These are phyloP conservation scores for Zygaena filipendulae DNA, from an alignment of 2,888 invertebrate genomes.

Conservation along the genomic window DNA sequence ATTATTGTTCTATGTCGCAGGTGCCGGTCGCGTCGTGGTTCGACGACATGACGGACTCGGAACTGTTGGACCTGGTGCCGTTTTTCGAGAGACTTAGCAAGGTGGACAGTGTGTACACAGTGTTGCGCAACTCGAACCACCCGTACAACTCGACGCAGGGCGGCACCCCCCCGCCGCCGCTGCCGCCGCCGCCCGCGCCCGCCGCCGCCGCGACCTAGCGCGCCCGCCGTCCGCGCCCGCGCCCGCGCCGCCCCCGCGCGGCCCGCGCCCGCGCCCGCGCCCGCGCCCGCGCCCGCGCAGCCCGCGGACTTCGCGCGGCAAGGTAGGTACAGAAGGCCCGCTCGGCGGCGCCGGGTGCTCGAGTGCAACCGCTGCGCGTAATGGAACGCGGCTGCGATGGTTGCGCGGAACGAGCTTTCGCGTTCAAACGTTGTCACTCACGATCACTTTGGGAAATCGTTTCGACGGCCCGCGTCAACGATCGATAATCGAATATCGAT, in stretches of 20 bases:
- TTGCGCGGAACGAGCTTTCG: no score
- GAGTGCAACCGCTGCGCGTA: slow-evolving; percentile 1
- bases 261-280: slow-evolving; percentile 6
- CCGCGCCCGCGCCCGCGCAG: no score
- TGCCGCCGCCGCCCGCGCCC: slow-evolving; percentile 19
- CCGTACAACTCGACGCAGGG: slow-evolving; percentile 74
- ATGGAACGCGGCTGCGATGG: slow-evolving; percentile 2
- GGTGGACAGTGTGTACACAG: slow-evolving; percentile 96
- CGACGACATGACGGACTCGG: slow-evolving; percentile 98
- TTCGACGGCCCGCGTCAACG: no score
- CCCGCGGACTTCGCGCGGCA: no score
- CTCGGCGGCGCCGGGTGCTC: background rate
- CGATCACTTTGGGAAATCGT: no score
- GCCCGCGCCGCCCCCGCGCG: slow-evolving; percentile 12
- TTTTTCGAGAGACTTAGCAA: slow-evolving; percentile 97
- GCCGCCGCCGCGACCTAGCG: slow-evolving; percentile 7
- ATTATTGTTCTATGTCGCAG: no score
- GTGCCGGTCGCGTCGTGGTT: slow-evolving; percentile 99
- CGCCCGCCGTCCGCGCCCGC: slow-evolving; percentile 16
- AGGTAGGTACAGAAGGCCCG: no score
- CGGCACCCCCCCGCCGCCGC: slow-evolving; percentile 52
- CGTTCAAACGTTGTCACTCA: no score
- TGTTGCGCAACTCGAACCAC: slow-evolving; percentile 92
- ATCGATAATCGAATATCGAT: no score
- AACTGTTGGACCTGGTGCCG: slow-evolving; percentile 96